A percentile compares a stretch with the other conserved stretches of the same genome.
These are phyloP conservation scores for Chlorops oryzae DNA, from an alignment of 1,140 invertebrate species.

Conservation along the genomic window DNA sequence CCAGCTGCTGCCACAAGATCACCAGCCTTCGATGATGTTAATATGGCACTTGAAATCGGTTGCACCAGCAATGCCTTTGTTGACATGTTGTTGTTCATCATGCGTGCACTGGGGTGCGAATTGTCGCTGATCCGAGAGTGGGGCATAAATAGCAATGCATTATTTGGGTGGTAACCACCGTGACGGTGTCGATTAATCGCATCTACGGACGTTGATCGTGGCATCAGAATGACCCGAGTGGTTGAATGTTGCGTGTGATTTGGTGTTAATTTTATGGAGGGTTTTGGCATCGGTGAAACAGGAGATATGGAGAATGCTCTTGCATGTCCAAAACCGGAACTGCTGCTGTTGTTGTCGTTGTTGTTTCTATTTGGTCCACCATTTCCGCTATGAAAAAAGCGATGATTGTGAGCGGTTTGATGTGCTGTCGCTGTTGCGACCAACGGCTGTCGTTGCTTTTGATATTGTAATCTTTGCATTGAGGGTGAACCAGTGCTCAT, in stretches of 20 bases:
- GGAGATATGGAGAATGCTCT: conserved; percentile 18
- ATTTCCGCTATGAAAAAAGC: conserved; percentile 14
- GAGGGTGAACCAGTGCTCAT: conserved; percentile 1
- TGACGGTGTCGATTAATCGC: conserved; percentile 37
- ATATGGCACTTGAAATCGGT: conserved; percentile 40
- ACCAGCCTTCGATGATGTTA: conserved; percentile 25
- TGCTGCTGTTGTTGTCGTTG: conserved; percentile 3
- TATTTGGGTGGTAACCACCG: conserved; percentile 39
- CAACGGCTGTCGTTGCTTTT: conserved; percentile 21
- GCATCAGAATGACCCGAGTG: conserved; percentile 2
- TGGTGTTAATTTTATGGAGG: background rate
- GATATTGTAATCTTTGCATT: conserved; percentile 16
- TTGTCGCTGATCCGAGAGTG: background rate
- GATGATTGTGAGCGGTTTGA: conserved; percentile 38
- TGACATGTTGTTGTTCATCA: conserved; percentile 44
- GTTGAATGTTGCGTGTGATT: background rate
- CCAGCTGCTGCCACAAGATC: conserved; percentile 21
- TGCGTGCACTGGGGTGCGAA: conserved; percentile 23
- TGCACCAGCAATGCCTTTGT: conserved; percentile 35
- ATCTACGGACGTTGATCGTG: conserved; percentile 39
- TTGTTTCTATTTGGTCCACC: conserved; percentile 15
- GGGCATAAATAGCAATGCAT: conserved; percentile 36
- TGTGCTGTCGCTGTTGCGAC: conserved; percentile 23
- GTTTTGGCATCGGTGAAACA: no score
- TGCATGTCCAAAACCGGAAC: conserved; percentile 29